phyloP scores from a whole-genome alignment of 2,797 vertebrate species.

The Phrynocephalus vlangalii region DNA sequence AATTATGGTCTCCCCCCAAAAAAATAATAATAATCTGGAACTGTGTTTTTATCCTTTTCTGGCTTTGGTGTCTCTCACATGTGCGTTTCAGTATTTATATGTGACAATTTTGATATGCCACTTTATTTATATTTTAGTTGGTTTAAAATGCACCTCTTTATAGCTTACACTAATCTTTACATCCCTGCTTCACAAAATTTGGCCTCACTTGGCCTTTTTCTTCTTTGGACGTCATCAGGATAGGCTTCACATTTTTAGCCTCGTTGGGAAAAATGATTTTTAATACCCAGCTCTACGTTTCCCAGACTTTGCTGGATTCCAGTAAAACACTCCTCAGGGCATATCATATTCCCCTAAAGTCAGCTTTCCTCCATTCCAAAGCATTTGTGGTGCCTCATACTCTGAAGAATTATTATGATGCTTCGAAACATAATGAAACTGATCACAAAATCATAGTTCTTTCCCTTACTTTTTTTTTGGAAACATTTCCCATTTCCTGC shows the following conservation, averaged over 20 bases:
- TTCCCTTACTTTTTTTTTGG: constrained; percentile 39
- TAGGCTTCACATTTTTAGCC: constrained; percentile 68
- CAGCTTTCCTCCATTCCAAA: constrained; percentile 69
- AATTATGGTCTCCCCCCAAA: constrained; percentile 15
- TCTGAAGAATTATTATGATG: constrained; percentile 41
- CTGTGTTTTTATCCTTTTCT: constrained; percentile 32
- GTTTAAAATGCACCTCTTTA: constrained; percentile 44
- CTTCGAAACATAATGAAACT: constrained; percentile 63
- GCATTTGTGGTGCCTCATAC: constrained; percentile 54
- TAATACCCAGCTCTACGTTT: constrained; percentile 66
- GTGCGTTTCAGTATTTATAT: constrained; percentile 29
- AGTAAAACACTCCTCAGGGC: constrained; percentile 61
- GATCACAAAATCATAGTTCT: constrained; percentile 53
- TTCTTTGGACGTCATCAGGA: constrained; percentile 63
- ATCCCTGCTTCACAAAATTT: constrained; percentile 64
- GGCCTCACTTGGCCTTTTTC: constrained; percentile 72
- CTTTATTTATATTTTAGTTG: constrained; percentile 51
- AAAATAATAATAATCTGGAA: background rate
- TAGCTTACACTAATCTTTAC: constrained; percentile 61
- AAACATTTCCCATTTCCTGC: constrained; percentile 59
- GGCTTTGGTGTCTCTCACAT: constrained; percentile 35
- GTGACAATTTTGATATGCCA: constrained; percentile 5
- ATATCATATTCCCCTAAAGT: constrained; percentile 68
- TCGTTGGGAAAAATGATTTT: constrained; percentile 60
- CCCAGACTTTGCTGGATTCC: constrained; percentile 68